Evolutionary conservation across 2,113 vertebrate species (phyloP).

Genomic region (Odocoileus virginianus): DNA sequence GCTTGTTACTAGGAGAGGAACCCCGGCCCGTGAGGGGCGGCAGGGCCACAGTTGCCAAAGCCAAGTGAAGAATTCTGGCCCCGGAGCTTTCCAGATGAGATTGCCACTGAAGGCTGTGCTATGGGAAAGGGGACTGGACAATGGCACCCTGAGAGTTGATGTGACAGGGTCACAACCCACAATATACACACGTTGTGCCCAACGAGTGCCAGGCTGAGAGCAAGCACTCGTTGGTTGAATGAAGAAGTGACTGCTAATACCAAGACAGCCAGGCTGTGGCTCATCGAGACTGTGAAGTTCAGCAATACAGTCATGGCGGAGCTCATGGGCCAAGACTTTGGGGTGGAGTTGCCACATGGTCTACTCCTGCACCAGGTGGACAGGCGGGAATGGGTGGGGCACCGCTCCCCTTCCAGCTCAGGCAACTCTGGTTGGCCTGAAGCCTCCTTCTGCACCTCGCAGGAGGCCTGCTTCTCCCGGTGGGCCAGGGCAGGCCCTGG

Average conservation of each 20-base stretch:
- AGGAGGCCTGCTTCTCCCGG: not conserved
- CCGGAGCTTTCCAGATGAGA: not conserved
- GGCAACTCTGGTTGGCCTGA: not conserved
- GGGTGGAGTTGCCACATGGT: not conserved
- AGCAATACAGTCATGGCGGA: not conserved
- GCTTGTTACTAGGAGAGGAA: not conserved
- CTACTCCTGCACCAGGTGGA: not conserved
- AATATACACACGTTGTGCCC: not conserved
- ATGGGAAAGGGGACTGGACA: not conserved
- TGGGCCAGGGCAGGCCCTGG: not conserved
- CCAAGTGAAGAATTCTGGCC: not conserved
- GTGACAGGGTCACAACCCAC: not conserved
- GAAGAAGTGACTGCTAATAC: not conserved
- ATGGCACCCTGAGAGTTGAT: not conserved
- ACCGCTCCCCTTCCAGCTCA: fast-evolving
- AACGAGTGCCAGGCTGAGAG: not conserved
- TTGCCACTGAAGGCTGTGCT: not conserved
- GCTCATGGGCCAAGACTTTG: not conserved
- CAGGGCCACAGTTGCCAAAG: not conserved
- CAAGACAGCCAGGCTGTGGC: not conserved
- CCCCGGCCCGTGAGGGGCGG: fast-evolving
- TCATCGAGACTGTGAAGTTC: not conserved
- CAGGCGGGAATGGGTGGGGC: fast-evolving
- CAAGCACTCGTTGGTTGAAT: not conserved
- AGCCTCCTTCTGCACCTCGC: too few relatives aligned